Percentiles rank a stretch among this genome's conserved stretches.
Conservation (phyloP, 1,140 invertebrate species). For the Pinna nobilis region DNA sequence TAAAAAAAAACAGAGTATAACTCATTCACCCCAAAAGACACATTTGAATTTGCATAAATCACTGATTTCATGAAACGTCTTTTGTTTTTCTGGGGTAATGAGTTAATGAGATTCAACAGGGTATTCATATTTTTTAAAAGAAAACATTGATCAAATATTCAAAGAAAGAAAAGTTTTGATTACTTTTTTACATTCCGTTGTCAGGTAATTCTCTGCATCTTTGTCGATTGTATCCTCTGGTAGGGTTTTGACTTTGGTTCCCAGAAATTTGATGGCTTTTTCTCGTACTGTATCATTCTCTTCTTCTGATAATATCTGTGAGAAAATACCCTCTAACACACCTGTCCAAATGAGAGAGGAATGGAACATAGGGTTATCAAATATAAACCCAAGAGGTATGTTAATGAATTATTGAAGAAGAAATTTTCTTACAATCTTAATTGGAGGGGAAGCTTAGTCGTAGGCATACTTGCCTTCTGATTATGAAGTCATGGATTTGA, state of each 20-base stretch:
- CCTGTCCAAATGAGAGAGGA: conserved; percentile 60
- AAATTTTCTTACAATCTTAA: not conserved
- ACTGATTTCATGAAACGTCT: too few species aligned
- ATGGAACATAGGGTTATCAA: conserved; percentile 13
- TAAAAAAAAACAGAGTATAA: too few species aligned
- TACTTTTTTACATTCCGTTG: conserved; percentile 91
- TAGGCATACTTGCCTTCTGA: too few species aligned
- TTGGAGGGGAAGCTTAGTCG: too few species aligned
- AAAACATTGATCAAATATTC: not conserved
- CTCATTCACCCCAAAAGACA: too few species aligned
- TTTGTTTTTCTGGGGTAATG: too few species aligned
- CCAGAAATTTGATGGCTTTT: conserved; percentile 91
- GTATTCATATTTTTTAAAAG: not conserved
- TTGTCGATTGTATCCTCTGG: conserved; percentile 87
- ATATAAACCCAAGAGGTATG: not conserved
- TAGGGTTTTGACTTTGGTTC: conserved; percentile 87
- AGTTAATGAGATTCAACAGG: too few species aligned
- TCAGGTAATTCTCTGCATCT: conserved; percentile 90
- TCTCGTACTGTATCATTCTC: conserved; percentile 82
- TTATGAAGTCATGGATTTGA: too few species aligned
- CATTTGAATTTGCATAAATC: too few species aligned
- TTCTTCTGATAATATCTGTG: conserved; percentile 86
- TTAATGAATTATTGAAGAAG: not conserved
- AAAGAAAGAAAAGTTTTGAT: not conserved
- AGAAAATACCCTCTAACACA: conserved; percentile 89